These are phyloP conservation scores for Lamellibrachia satsuma DNA, from an alignment of 2,888 invertebrate species.

Conservation along the genomic window DNA sequence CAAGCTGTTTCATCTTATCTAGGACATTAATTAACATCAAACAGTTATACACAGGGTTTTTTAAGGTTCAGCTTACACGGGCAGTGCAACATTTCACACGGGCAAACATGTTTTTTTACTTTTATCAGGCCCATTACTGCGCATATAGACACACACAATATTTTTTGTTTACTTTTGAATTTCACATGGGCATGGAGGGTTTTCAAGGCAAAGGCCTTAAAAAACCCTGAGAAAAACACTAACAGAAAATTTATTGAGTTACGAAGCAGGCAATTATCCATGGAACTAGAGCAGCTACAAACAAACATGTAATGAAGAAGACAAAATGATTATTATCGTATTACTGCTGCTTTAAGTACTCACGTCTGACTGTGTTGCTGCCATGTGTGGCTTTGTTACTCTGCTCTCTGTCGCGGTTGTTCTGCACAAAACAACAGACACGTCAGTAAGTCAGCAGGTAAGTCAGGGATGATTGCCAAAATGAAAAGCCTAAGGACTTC, in stretches of 20 bases:
- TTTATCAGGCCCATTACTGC: too few relatives aligned
- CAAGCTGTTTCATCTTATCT: background rate
- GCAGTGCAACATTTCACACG: too few relatives aligned
- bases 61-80: too few relatives aligned
- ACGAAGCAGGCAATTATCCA: background rate
- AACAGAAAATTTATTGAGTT: background rate
- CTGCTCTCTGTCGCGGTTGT: background rate
- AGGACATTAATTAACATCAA: background rate
- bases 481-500: background rate
- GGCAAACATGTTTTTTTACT: too few relatives aligned
- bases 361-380: conserved; percentile 13
- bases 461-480: too few relatives aligned
- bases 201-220: too few relatives aligned
- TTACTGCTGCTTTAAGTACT: background rate
- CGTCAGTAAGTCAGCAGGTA: background rate
- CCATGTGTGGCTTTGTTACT: background rate
- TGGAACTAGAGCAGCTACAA: background rate
- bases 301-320: background rate
- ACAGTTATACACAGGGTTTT: background rate
- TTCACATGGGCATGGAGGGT: too few relatives aligned
- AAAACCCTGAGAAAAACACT: too few relatives aligned
- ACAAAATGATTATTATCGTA: background rate
- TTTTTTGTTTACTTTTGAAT: too few relatives aligned
- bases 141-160: too few relatives aligned
- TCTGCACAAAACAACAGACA: background rate